Conservation (phyloP, 2,113 vertebrate genomes). For the Serilophus lunatus region DNA sequence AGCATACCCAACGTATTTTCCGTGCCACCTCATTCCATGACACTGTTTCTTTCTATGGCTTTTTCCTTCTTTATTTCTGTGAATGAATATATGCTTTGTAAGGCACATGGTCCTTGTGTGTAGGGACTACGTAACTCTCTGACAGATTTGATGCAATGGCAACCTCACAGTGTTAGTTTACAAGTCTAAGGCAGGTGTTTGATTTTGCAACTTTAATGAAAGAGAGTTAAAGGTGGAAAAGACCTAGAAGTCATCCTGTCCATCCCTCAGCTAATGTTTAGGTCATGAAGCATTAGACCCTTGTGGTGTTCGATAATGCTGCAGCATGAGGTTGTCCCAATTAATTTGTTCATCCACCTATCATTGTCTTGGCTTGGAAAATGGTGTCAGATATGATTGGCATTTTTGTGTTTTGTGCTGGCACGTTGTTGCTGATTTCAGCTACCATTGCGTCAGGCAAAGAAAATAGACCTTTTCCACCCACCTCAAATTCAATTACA, state of each 20-base stretch:
- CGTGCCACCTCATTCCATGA: background rate
- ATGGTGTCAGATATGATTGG: constrained; percentile 4
- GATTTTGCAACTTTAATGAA: background rate
- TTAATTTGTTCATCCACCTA: constrained; percentile 8
- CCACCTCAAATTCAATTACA: constrained; percentile 37
- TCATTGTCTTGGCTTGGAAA: constrained; percentile 30
- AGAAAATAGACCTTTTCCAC: constrained; percentile 25
- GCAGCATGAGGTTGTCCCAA: constrained; percentile 10
- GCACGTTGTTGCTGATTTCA: background rate
- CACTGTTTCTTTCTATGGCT: background rate
- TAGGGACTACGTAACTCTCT: background rate
- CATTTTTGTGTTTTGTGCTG: background rate
- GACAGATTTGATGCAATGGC: background rate
- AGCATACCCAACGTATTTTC: background rate
- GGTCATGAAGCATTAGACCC: background rate
- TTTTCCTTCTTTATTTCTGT: background rate
- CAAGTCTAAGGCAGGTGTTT: background rate
- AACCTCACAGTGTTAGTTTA: background rate
- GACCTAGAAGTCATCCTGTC: background rate
- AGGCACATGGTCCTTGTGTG: background rate
- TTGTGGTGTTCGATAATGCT: background rate
- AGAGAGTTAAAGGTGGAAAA: background rate
- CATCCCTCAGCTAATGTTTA: background rate
- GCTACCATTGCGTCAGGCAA: background rate
- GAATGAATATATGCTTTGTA: background rate